phyloP scores from a whole-genome alignment of 2,113 vertebrate genomes.

The Phoxinus phoxinus region DNA sequence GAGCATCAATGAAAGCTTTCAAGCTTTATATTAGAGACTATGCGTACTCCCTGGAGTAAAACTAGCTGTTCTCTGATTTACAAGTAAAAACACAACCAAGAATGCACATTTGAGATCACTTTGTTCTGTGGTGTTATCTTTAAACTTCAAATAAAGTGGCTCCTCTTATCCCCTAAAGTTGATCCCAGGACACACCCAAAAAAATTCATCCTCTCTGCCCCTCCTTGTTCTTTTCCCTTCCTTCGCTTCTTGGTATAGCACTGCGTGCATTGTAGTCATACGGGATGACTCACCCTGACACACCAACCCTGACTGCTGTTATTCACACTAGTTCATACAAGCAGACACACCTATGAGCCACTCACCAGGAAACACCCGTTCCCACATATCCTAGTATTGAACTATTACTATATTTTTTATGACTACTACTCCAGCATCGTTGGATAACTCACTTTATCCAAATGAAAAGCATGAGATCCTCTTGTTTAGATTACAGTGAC shows the following conservation, averaged over 20 bases:
- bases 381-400: slow-evolving; percentile 75
- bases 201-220: slow-evolving; percentile 46
- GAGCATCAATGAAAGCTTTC: slow-evolving; percentile 31
- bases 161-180: slow-evolving; percentile 48
- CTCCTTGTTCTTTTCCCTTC: slow-evolving; percentile 58
- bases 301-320: slow-evolving; percentile 68
- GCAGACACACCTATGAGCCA: slow-evolving; percentile 75
- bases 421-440: background rate
- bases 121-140: slow-evolving; percentile 28
- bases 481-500: background rate
- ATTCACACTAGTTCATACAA: slow-evolving; percentile 73
- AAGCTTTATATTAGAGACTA: background rate
- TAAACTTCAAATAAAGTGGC: slow-evolving; percentile 45
- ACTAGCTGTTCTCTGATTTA: slow-evolving; percentile 29
- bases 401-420: slow-evolving; percentile 46
- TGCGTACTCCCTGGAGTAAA: background rate
- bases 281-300: slow-evolving; percentile 72
- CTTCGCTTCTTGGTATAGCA: slow-evolving; percentile 64
- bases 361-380: slow-evolving; percentile 76
- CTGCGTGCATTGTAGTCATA: slow-evolving; percentile 75
- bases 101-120: slow-evolving; percentile 13
- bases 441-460: background rate
- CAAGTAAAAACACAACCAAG: background rate
- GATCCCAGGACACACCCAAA: slow-evolving; percentile 55
- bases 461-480: slow-evolving; percentile 32